Evolutionary conservation across 2,113 vertebrate genomes (phyloP).

Genomic region (Vidua macroura): DNA sequence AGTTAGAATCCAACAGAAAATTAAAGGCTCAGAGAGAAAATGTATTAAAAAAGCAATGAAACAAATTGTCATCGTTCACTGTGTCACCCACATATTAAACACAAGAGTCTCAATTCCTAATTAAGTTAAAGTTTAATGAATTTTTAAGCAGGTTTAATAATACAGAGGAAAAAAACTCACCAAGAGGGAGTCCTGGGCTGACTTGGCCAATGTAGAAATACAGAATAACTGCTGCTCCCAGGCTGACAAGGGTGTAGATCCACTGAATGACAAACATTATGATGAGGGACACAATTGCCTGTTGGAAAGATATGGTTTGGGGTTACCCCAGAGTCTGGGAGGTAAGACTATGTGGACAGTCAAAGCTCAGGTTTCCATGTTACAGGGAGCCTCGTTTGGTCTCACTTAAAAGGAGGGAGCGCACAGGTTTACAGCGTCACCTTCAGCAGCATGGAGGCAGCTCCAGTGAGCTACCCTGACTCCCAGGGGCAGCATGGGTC

Average conservation of each 20-base stretch:
- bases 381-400: fast-evolving
- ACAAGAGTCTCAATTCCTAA: neutral
- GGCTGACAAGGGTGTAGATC: conserved; percentile 88
- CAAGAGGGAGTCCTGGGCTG: conserved; percentile 88
- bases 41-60: neutral
- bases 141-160: conserved; percentile 8
- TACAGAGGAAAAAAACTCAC: conserved; percentile 63
- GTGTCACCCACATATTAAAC: neutral
- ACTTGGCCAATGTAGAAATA: conserved; percentile 92
- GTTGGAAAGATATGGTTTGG: neutral
- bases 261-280: conserved; percentile 97
- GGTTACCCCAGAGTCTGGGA: neutral
- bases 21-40: neutral
- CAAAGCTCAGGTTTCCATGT: neutral
- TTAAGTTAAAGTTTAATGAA: conserved; percentile 25
- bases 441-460: neutral
- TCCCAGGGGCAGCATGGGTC: neutral
- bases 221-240: conserved; percentile 80
- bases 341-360: neutral
- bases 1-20: neutral
- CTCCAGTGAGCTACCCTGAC: neutral
- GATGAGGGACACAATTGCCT: conserved; percentile 84
- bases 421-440: neutral
- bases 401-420: neutral
- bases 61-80: neutral